phyloP scores from a whole-genome alignment of 2,113 vertebrate genomes.

The Erinaceus europaeus region DNA sequence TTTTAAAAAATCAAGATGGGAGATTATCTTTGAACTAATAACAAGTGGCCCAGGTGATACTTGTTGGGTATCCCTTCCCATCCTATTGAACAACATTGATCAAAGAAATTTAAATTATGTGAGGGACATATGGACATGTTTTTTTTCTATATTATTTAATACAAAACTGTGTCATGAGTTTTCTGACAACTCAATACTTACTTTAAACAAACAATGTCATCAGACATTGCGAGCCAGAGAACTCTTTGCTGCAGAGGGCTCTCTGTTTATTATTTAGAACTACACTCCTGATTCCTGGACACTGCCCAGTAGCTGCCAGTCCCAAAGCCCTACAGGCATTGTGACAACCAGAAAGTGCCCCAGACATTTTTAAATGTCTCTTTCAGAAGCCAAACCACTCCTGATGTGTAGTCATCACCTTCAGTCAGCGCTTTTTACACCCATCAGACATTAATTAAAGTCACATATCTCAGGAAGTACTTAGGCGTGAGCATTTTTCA shows the following conservation, averaged over 20 bases:
- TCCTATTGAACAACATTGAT: not conserved
- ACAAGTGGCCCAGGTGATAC: not conserved
- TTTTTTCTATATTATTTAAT: too few relatives aligned
- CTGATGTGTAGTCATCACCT: not conserved
- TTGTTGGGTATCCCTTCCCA: not conserved
- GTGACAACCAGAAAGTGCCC: not conserved
- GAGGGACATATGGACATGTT: too few relatives aligned
- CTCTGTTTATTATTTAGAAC: accelerated
- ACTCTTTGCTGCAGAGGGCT: not conserved
- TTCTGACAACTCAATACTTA: too few relatives aligned
- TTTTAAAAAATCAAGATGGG: slow-evolving; percentile 45
- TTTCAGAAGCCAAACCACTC: not conserved
- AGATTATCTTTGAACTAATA: slow-evolving; percentile 4
- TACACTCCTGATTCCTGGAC: too few relatives aligned
- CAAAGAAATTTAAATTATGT: not conserved
- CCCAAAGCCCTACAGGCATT: not conserved
- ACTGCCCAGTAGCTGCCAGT: accelerated
- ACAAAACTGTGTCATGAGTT: too few relatives aligned
- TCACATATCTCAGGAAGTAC: not conserved
- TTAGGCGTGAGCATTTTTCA: not conserved
- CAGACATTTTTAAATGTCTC: not conserved
- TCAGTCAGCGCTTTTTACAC: not conserved
- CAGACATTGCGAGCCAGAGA: not conserved
- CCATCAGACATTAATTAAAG: not conserved
- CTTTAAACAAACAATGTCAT: too few relatives aligned